phyloP scores from a whole-genome alignment of 2,888 invertebrate genomes.

The Blomia tropicalis region DNA sequence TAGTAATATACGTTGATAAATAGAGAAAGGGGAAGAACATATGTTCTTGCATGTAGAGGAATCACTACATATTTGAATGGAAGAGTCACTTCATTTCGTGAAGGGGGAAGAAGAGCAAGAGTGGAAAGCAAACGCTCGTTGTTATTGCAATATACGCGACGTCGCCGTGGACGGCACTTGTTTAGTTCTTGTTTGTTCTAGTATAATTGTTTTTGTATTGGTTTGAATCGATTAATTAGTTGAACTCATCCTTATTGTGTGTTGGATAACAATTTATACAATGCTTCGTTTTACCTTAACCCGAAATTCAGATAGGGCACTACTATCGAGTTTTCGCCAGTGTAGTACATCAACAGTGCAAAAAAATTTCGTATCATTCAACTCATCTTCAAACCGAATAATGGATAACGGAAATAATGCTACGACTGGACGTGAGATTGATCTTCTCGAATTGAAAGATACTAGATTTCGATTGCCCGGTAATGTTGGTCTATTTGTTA shows the following conservation, averaged over 20 bases:
- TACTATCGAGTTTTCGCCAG: background rate
- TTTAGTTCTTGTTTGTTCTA: background rate
- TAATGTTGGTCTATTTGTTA: conserved; percentile 41
- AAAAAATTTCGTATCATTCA: conserved; percentile 15
- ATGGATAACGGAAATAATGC: conserved; percentile 3
- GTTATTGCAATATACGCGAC: no score
- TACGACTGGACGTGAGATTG: conserved; percentile 25
- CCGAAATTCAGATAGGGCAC: background rate
- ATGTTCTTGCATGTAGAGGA: no score
- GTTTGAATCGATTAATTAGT: background rate
- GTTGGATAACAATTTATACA: background rate
- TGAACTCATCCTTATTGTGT: background rate
- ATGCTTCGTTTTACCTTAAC: conserved; percentile 3
- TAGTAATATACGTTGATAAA: no score
- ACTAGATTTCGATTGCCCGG: conserved; percentile 54
- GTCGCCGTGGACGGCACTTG: background rate
- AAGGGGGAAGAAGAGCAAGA: no score
- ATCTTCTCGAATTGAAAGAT: conserved; percentile 43
- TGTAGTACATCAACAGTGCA: background rate
- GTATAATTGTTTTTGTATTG: background rate
- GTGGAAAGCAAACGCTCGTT: no score
- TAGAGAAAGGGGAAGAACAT: no score
- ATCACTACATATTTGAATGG: no score
- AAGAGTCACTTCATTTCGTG: no score
- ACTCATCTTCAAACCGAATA: background rate